Evolutionary conservation across 2,888 invertebrate genomes (phyloP).

Genomic region (Leptogaster cylindrica): DNA sequence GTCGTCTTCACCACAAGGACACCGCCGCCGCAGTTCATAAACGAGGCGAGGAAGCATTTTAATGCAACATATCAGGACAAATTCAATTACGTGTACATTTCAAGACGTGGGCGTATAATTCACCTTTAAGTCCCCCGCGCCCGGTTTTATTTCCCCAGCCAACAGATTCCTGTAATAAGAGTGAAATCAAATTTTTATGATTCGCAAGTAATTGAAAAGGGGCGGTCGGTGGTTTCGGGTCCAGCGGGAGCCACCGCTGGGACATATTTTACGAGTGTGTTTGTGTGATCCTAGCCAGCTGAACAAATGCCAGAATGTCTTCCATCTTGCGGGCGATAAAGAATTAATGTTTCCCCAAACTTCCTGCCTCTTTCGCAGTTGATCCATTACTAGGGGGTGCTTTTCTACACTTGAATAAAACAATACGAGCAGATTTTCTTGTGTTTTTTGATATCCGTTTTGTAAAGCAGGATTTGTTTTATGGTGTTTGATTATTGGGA

Average conservation of each 20-base stretch:
- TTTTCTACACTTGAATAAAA: background rate
- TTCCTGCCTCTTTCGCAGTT: background rate
- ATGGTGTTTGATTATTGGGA: constrained; percentile 1
- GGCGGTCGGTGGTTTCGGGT: background rate
- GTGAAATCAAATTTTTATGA: constrained; percentile 36
- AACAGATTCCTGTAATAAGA: too few species aligned
- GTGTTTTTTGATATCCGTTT: background rate
- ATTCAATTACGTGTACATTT: too few species aligned
- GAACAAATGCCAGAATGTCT: background rate
- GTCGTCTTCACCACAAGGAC: too few species aligned
- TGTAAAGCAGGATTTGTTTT: background rate
- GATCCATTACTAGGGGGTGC: background rate
- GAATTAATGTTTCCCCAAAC: too few species aligned
- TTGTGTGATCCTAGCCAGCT: background rate
- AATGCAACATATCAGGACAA: too few species aligned
- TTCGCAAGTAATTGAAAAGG: constrained; percentile 21
- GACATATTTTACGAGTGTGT: background rate
- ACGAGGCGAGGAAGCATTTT: too few species aligned
- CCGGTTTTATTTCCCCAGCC: too few species aligned
- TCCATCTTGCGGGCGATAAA: background rate
- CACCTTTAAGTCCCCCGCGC: too few species aligned
- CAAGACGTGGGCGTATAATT: too few species aligned
- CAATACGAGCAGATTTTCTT: background rate
- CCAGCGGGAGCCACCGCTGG: background rate
- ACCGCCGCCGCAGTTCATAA: too few species aligned